These are phyloP conservation scores for Nyctibius bracteatus DNA, from an alignment of 2,113 vertebrate species.

Conservation along the genomic window DNA sequence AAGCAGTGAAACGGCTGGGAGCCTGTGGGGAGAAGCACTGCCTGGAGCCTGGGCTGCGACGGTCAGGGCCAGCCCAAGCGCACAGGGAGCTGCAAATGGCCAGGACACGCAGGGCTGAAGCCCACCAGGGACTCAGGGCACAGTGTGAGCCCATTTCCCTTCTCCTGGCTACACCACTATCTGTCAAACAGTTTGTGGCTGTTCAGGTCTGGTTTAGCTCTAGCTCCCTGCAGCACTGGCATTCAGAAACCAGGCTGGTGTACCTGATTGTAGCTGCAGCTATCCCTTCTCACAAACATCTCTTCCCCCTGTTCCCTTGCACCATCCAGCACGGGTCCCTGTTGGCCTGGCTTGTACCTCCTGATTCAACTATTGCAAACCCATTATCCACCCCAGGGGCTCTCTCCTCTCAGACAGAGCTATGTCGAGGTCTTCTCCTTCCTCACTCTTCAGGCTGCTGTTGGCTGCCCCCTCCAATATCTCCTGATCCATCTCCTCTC, in stretches of 20 bases:
- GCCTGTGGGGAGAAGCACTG: background rate
- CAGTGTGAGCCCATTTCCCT: background rate
- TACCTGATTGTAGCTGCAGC: background rate
- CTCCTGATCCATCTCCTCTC: background rate
- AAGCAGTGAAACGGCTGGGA: constrained; percentile 61
- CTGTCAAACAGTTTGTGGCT: too few species aligned
- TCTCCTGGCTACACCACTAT: background rate
- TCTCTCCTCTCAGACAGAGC: background rate
- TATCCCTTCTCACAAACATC: background rate
- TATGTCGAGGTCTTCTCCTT: background rate
- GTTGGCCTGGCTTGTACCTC: background rate
- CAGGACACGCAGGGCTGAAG: background rate
- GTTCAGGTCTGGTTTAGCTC: background rate
- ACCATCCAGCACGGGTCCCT: background rate
- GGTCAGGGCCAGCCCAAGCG: background rate
- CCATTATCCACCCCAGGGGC: background rate
- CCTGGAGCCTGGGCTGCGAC: background rate
- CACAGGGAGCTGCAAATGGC: background rate
- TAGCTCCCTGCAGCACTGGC: background rate
- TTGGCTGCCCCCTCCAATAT: background rate
- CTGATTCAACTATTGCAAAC: background rate
- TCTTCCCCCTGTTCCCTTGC: background rate
- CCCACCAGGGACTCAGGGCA: background rate
- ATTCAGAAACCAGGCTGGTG: background rate
- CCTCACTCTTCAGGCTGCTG: background rate